Evolutionary conservation across 2,888 invertebrate genomes (phyloP), one percentile per base, ranked within the genome.

Genomic region (Tinea pellionella): DNA sequence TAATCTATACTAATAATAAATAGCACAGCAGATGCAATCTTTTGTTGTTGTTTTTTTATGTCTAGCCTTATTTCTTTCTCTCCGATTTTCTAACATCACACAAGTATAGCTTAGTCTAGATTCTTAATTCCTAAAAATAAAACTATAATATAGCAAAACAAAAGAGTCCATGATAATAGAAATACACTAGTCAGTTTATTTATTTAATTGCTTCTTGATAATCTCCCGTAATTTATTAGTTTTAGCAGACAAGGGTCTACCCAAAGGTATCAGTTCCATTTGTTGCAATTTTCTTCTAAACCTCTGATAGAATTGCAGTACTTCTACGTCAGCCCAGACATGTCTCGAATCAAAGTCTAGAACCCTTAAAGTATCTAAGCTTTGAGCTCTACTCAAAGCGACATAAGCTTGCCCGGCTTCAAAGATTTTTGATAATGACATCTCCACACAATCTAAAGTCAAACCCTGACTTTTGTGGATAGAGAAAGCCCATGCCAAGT

Each of bases 321-420:
- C 97, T 69, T 90, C 91, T 0, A 93, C 90, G 82, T 97, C 93
- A 8, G 97, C 96, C 92, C 96, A 95, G 1, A 98, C 96, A 80
- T 96, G 95, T 32, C 92, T 89, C 0, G 92, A 88, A 72, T 93
- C 92, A 82, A 98, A 97, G 78, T 97, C 96, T 60, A 97, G 76
- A 37, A 98, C 93, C 63, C 96, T 82, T n/a, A 98, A 85, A 1
- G 94, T 92, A 60, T 94, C 89, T 59, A 98, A 87, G 71, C 94
- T 96, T 71, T 96, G 94, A 9, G 98, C 97, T 64, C 98, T 89
- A 12, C 97, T 97, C 8, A 98, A 79, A 0, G 98, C 98, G 0
- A 98, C 98, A 80, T 98, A 98, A 0, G 98, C 96, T 81, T 98
- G 98, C 0, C 98, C 98, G 37, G 96, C 94, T 84, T 98, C 97